Conservation (phyloP, 2,797 vertebrate genomes). For the Vultur gryphus region DNA sequence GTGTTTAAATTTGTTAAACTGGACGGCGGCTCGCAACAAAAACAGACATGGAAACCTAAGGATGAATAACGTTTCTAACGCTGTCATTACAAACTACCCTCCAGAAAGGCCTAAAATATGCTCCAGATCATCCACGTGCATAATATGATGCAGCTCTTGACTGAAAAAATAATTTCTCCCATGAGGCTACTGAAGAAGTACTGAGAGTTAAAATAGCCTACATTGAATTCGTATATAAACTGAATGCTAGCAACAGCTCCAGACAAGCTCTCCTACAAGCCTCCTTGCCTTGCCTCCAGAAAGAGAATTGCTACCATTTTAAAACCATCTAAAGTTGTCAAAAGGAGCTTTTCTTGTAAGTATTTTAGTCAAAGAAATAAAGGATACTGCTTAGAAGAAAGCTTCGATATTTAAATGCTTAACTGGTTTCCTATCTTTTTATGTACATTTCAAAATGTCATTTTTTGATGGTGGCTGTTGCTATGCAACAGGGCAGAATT, state of each 20-base stretch:
- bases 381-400: not conserved
- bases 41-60: not conserved
- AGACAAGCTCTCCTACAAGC: not conserved
- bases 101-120: constrained; percentile 6
- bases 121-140: not conserved
- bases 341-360: not conserved
- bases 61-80: not conserved
- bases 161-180: constrained; percentile 7
- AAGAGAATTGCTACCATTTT: not conserved
- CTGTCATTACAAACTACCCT: not conserved
- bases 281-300: not conserved
- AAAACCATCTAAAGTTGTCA: not conserved
- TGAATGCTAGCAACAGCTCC: not conserved
- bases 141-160: not conserved
- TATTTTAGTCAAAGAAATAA: not conserved
- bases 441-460: not conserved
- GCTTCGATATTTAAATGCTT: not conserved
- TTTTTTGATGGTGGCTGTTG: constrained; percentile 45
- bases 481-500: constrained; percentile 39
- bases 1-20: not conserved
- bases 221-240: not conserved
- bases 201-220: not conserved
- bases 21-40: not conserved
- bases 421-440: not conserved
- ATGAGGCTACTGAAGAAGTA: not conserved